A percentile compares a stretch with the other conserved stretches of the same genome.
These are phyloP conservation scores for Perccottus glenii DNA, from an alignment of 2,113 vertebrate species.

Conservation along the genomic window DNA sequence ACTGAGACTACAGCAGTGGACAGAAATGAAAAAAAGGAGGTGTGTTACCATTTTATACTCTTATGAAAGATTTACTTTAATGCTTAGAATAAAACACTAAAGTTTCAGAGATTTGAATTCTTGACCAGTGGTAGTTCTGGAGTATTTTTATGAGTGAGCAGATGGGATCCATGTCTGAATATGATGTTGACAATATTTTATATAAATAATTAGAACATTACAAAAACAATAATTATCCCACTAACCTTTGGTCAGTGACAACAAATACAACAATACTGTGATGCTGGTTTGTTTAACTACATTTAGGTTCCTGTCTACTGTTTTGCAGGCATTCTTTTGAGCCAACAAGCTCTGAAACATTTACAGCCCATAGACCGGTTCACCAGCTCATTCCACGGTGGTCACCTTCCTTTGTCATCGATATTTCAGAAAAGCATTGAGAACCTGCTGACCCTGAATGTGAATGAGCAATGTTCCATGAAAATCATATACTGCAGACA, in stretches of 20 bases:
- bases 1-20: neutral
- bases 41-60: neutral
- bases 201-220: neutral
- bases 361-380: slow-evolving; percentile 60
- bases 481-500: slow-evolving; percentile 29
- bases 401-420: slow-evolving; percentile 58
- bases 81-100: neutral
- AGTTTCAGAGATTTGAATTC: neutral
- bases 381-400: slow-evolving; percentile 38
- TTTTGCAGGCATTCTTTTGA: slow-evolving; percentile 33
- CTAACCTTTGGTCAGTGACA: neutral
- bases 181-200: neutral
- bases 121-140: neutral
- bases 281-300: neutral
- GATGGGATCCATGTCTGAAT: neutral
- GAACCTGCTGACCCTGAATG: slow-evolving; percentile 48
- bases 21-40: neutral
- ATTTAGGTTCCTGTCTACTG: no score
- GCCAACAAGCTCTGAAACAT: slow-evolving; percentile 66
- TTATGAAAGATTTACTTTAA: neutral
- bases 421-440: slow-evolving; percentile 55
- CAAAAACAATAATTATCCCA: neutral
- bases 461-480: slow-evolving; percentile 37
- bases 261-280: no score
- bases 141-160: no score